A percentile compares a stretch with the other conserved stretches of the same genome.
phyloP scores from a whole-genome alignment of 2,797 vertebrate species.

The Tenualosa ilisha region DNA sequence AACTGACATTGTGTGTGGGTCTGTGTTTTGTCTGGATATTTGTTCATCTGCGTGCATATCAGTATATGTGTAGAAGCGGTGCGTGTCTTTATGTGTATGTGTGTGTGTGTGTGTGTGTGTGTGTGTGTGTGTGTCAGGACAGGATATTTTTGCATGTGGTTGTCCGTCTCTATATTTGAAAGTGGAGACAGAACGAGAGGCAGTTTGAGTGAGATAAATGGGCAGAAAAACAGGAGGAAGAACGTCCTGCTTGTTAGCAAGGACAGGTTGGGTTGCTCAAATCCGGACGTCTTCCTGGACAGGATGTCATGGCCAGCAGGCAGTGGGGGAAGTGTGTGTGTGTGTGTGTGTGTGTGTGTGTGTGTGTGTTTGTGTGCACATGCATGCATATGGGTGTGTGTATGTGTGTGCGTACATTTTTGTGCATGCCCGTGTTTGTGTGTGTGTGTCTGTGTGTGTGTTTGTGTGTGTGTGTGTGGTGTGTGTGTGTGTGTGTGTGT shows the following conservation, averaged over 20 bases:
- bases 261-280: not conserved
- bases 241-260: not conserved
- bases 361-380: not conserved
- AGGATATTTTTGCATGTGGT: not conserved
- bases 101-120: not conserved
- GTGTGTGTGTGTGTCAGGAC: conserved; percentile 2
- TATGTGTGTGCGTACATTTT: not conserved
- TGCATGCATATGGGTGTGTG: not conserved
- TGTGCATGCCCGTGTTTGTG: not conserved
- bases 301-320: not conserved
- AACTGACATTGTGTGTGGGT: not conserved
- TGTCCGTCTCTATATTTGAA: not conserved
- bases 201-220: not conserved
- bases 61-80: not conserved
- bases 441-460: too few species aligned
- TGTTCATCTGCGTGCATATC: not conserved
- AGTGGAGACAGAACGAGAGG: not conserved
- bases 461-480: too few species aligned
- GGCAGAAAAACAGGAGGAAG: not conserved
- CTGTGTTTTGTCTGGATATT: not conserved
- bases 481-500: too few species aligned
- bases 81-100: not conserved
- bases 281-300: conserved; percentile 6
- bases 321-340: not conserved
- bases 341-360: not conserved